These are phyloP conservation scores for Gymnocephalus cernua DNA, from an alignment of 2,113 vertebrate genomes.

Conservation along the genomic window DNA sequence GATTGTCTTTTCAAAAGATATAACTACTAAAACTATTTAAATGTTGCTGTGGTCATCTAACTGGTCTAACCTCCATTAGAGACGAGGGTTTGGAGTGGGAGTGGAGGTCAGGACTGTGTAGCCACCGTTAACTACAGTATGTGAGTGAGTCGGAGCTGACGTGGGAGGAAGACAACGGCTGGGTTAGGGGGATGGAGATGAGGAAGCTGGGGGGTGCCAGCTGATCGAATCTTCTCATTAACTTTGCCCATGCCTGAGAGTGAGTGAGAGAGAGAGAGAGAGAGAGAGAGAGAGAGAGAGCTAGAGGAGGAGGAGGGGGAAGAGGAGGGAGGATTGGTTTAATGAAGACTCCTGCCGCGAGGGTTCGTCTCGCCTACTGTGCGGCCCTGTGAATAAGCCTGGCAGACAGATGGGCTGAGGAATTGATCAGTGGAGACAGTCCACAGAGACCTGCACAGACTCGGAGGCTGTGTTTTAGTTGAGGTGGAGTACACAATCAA, in stretches of 20 bases:
- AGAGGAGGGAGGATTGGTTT: constrained; percentile 61
- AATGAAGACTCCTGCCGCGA: constrained; percentile 76
- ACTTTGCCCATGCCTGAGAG: constrained; percentile 71
- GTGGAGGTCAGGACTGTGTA: constrained; percentile 1
- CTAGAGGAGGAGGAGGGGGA: constrained; percentile 44
- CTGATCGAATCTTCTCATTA: constrained; percentile 82
- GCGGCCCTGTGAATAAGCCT: constrained; percentile 64
- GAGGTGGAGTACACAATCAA: constrained; percentile 65
- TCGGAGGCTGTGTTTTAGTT: constrained; percentile 53
- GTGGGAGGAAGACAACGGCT: constrained; percentile 32
- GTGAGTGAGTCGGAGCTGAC: constrained; percentile 35
- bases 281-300: too few species aligned
- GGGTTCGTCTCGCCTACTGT: constrained; percentile 56
- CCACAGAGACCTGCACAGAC: constrained; percentile 56
- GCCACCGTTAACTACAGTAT: constrained; percentile 5
- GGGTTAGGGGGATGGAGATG: background rate
- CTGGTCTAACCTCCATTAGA: background rate
- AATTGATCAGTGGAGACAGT: constrained; percentile 70
- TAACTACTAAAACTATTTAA: background rate
- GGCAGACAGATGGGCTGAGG: constrained; percentile 74
- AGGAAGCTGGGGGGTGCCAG: constrained; percentile 50
- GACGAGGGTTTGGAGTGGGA: background rate
- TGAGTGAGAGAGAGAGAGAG: too few species aligned
- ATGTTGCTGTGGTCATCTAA: background rate
- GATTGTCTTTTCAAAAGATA: background rate